A percentile compares a stretch with the other conserved stretches of the same genome.
Conservation (phyloP, 2,888 invertebrate species). For the Melanotus villosus region DNA sequence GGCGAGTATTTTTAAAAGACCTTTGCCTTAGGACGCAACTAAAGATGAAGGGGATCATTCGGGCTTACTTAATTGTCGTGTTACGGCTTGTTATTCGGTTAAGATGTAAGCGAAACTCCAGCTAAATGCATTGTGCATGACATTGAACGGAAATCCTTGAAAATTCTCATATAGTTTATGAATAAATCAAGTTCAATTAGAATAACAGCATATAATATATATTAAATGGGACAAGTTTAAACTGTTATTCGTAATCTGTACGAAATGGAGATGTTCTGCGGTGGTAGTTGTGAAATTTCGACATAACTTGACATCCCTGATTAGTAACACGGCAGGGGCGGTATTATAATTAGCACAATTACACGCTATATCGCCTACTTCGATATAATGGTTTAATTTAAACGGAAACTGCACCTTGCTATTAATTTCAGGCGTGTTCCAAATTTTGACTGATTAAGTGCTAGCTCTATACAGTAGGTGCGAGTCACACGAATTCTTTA, state of each 20-base stretch:
- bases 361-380: slow-evolving; percentile 20
- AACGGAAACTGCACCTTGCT: slow-evolving; percentile 11
- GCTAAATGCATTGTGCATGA: no score
- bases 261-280: not conserved
- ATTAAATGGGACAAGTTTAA: not conserved
- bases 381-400: slow-evolving; percentile 15
- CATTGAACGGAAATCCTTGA: no score
- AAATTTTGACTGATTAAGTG: slow-evolving; percentile 22
- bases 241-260: slow-evolving; percentile 1
- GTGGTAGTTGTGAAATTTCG: slow-evolving; percentile 2
- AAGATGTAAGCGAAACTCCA: no score
- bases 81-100: no score
- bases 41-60: no score
- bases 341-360: slow-evolving; percentile 20
- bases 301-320: slow-evolving; percentile 14
- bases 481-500: not conserved
- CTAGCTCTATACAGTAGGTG: not conserved
- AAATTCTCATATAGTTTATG: no score
- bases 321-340: slow-evolving; percentile 5
- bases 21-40: no score
- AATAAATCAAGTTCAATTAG: not conserved
- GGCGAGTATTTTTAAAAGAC: no score
- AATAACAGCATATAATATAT: not conserved
- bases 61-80: no score
- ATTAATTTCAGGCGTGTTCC: slow-evolving; percentile 10